Evolutionary conservation across 2,113 vertebrate genomes (phyloP), one percentile per base, ranked within the genome.

Genomic region (Ciconia boyciana): DNA sequence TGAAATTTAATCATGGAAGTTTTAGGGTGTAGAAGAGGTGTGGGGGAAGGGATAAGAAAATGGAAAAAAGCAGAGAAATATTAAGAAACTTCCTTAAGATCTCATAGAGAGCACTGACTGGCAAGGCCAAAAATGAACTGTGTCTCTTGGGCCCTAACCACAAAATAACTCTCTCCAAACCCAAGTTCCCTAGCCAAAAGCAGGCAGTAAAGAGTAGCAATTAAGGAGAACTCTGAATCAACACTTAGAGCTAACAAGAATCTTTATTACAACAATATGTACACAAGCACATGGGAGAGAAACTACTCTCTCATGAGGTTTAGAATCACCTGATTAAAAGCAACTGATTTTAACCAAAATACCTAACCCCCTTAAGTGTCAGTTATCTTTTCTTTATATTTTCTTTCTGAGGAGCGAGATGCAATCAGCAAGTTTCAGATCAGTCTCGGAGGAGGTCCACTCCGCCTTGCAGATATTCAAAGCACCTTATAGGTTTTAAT

Each of bases 251-350:
- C 84, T 95, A 93, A 89, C 62, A 84, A 93, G 77, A 89, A 93
- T 57, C 95, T 96, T 96, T 94, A 95, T 97, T 96, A 94, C 81
- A 96, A 94, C 77, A 97, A 48, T 69, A 89, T 82, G 80, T 89
- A 93, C 61, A 71, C 69, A 92, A 88, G 60, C 49, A 87, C 77
- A 58, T 28, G 61, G 74, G 72, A 95, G 32, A 90, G 49, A 92
- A 96, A 91, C 26, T 82, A n/a, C 52, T 28, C 74, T 78, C 77
- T 93, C 87, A 7, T 8, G 61, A 95, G 61, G n/a, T 79, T 94
- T 82, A 82, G 69, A 36, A 93, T 84, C 84, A 89, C 39, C 81
- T 93, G 87, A 89, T 94, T 62, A 89, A 93, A 90, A 96, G 57
- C 44, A 87, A 85, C 32, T 17, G 43, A 91, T 81, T 77, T 89